Evolutionary conservation across 2,888 invertebrate species (phyloP).

Genomic region (Macropis europaea): DNA sequence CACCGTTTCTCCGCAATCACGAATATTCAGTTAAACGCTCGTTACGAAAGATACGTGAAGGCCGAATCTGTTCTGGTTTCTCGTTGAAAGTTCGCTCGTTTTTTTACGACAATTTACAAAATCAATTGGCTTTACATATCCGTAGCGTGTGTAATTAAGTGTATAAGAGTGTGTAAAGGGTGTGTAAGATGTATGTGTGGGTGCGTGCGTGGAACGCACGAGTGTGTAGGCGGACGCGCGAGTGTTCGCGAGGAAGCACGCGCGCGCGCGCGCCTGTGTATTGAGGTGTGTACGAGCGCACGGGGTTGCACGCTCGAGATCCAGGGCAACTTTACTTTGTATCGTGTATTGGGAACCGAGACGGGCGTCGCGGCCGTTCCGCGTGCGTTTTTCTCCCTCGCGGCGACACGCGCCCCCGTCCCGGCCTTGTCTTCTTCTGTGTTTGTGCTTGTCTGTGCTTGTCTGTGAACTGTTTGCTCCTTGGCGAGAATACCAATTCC

Average conservation of each 20-base stretch:
- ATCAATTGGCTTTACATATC: slow-evolving; percentile 80
- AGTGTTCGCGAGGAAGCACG: background rate
- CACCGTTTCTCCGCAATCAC: slow-evolving; percentile 20
- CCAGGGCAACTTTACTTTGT: slow-evolving; percentile 71
- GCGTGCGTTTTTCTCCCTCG: slow-evolving; percentile 15
- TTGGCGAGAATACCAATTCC: slow-evolving; percentile 74
- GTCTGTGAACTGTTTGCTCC: slow-evolving; percentile 58
- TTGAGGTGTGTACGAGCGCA: slow-evolving; percentile 68
- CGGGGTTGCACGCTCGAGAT: slow-evolving; percentile 76
- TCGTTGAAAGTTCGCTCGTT: slow-evolving; percentile 37
- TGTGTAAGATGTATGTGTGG: slow-evolving; percentile 49
- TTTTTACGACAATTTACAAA: slow-evolving; percentile 78
- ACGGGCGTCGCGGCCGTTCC: background rate
- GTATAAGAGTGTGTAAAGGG: slow-evolving; percentile 60
- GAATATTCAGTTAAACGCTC: slow-evolving; percentile 6
- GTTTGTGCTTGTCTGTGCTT: slow-evolving; percentile 50
- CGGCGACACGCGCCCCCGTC: background rate
- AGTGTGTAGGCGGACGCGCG: slow-evolving; percentile 35
- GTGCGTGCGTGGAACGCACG: slow-evolving; percentile 36
- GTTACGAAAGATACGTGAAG: slow-evolving; percentile 41
- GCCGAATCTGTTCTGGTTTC: slow-evolving; percentile 54
- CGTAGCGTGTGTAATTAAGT: slow-evolving; percentile 76
- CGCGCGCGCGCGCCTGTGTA: slow-evolving; percentile 35
- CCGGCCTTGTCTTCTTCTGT: slow-evolving; percentile 11
- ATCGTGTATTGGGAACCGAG: slow-evolving; percentile 56